Evolutionary conservation across 2,888 invertebrate species (phyloP).

Genomic region (Unio delphinus): DNA sequence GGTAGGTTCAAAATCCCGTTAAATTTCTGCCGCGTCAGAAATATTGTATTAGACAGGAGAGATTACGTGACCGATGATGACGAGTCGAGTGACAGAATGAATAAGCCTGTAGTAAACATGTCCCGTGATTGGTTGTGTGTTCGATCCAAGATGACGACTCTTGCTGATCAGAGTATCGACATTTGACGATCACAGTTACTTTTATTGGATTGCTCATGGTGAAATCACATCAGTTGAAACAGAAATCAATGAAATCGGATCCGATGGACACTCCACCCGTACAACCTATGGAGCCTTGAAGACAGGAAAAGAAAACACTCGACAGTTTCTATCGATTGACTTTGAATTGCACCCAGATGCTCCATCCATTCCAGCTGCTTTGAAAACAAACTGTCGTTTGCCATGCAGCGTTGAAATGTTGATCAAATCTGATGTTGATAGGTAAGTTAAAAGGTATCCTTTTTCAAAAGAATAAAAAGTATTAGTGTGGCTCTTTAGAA

Average conservation of each 20-base stretch:
- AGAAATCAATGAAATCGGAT: not conserved
- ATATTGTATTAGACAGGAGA: slow-evolving; percentile 22
- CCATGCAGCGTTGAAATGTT: slow-evolving; percentile 18
- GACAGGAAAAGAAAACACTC: slow-evolving; percentile 4
- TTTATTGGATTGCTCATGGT: slow-evolving; percentile 3
- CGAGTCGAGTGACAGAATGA: not conserved
- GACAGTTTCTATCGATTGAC: slow-evolving; percentile 3
- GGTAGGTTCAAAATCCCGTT: slow-evolving; percentile 18
- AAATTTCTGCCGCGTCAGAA: slow-evolving; percentile 20
- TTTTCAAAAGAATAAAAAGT: too few species aligned
- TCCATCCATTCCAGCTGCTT: slow-evolving; percentile 1
- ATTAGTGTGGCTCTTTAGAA: too few species aligned
- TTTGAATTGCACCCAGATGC: slow-evolving; percentile 17
- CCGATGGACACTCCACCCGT: too few species aligned
- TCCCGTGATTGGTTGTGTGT: slow-evolving; percentile 17
- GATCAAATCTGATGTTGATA: slow-evolving; percentile 3
- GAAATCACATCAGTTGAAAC: slow-evolving; percentile 9
- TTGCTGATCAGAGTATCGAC: not conserved
- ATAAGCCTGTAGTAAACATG: slow-evolving; percentile 4
- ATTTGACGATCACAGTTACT: not conserved
- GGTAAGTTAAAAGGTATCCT: slow-evolving; percentile 3
- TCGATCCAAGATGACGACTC: slow-evolving; percentile 5
- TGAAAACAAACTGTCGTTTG: not conserved
- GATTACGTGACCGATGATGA: slow-evolving; percentile 1
- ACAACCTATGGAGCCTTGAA: too few species aligned